Base-by-base conservation (phyloP, 2,888 invertebrate genomes). In the Tachina lurida region DNA sequence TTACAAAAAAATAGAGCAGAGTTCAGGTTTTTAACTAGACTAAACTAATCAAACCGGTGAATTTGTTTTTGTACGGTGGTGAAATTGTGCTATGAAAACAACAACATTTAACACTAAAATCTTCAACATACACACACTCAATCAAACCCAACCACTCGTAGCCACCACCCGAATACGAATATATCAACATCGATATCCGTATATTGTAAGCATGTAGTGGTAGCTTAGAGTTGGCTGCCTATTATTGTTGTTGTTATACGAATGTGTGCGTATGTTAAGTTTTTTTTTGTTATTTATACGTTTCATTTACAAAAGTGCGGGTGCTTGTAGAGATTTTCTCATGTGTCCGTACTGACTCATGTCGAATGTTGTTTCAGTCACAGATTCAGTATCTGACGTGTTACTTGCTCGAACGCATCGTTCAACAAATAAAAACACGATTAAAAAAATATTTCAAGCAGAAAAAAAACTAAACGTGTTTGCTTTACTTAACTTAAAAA, bases 311-410 rank as follows among this genome's bases (percentile, higher is more conserved):
- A 79, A 83, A 84, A 85, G 88, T 87, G 88, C 87, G 88, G 88
- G 88, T 87, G 88, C 81, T 74, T 41, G 84, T 84, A 65, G 82
- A 86, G 87, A 87, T 88, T 88, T 88, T 87, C 31, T 31, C 84
- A 76, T 88, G 87, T 87, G 82, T 73, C 73, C 79, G 77, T 84
- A 84, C 86, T 90, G 90, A 90, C 89, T 90, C 91, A 91, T 91
- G 89, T 90, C 90, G 89, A 90, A 89, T 92, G 92, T 92, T 92
- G 92, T 92, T 92, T 92, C 92, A 92, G 92, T 91, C 91, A 91
- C 91, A 91, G 92, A 92, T 92, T 92, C 92, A 92, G 92, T 92
- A 91, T 91, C 91, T 91, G 91, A 91, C 92, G 92, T 91, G 93
- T 92, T 91, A 91, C 92, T 91, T 92, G 88, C 88, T 89, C 89